Evolutionary conservation across 2,888 invertebrate species (phyloP), one percentile per base, ranked within the genome.

Genomic region (Agrochola litura): DNA sequence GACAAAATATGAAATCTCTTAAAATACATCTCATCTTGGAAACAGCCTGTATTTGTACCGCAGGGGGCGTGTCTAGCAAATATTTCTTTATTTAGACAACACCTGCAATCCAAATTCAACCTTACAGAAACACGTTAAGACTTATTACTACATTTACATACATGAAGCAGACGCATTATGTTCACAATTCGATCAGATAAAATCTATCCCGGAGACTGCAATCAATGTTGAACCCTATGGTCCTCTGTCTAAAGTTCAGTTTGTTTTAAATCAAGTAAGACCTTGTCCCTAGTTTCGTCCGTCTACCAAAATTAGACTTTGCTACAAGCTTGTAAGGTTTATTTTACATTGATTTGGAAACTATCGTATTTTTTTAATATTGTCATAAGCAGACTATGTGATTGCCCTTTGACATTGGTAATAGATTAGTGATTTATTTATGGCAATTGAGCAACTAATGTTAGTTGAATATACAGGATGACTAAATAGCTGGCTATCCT

Each of bases 371-470:
- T 25, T 69, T 25, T 76, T 67, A 80, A 76, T 84, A 71, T 70
- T 86, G 87, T 86, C 81, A 85, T 79, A 77, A 80, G 77, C 86
- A 89, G 82, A 82, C 82, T 81, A 65, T 37, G 6, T 65, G 75
- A 77, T 84, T 79, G 87, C 86, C 86, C 83, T 89, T 77, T 89
- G 89, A 88, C 88, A 87, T 73, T 66, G 69, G 66, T 30, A 90
- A 88, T 88, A 86, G 84, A 77, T 83, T 67, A 78, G 83, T 90
- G 88, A 90, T 85, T 80, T 84, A 90, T 89, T 82, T 84, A 74
- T 30, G 16, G 30, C 5, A 30, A 52, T 30, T 60, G 16, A 54
- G 10, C 49, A 16, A 37, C n/a, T 25, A 25, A 10, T 37, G 22
- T 60, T 16, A 60, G 30, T 60, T 60, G 9, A 3, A 60, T 30